Conservation (phyloP, 2,113 vertebrate genomes). For the Cavia porcellus region DNA sequence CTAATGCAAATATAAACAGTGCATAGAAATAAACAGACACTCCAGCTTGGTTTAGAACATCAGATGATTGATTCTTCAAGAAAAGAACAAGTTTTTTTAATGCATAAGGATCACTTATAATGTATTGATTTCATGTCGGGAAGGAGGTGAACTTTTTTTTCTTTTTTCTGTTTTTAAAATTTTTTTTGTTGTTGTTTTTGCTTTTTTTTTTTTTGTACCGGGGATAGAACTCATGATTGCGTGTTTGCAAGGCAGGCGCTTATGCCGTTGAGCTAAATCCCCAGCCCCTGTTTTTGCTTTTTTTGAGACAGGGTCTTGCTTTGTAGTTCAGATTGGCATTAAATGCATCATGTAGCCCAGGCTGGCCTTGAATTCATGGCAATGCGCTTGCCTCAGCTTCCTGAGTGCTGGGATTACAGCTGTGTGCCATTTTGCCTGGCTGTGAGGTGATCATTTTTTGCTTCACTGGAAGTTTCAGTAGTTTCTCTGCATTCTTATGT, state of each 20-base stretch:
- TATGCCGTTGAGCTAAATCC: no score
- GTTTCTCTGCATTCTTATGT: neutral
- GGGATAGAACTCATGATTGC: no score
- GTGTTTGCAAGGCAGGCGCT: no score
- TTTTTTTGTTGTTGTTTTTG: no score
- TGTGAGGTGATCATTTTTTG: neutral
- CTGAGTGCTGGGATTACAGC: neutral
- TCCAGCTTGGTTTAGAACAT: neutral
- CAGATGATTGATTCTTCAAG: conserved; percentile 26
- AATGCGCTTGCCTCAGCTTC: neutral
- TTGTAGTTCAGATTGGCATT: neutral
- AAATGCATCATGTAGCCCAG: neutral
- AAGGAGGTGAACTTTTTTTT: neutral
- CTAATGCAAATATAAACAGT: neutral
- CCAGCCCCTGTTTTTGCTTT: no score
- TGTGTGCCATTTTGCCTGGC: neutral
- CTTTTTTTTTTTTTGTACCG: no score
- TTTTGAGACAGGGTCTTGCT: neutral
- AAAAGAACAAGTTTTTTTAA: neutral
- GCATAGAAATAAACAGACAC: neutral
- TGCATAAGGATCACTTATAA: neutral
- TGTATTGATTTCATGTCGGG: neutral
- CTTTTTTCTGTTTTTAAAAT: neutral
- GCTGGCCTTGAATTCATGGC: neutral
- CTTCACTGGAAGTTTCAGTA: neutral